phyloP scores from a whole-genome alignment of 2,113 vertebrate genomes.

The Pterophyllum scalare region DNA sequence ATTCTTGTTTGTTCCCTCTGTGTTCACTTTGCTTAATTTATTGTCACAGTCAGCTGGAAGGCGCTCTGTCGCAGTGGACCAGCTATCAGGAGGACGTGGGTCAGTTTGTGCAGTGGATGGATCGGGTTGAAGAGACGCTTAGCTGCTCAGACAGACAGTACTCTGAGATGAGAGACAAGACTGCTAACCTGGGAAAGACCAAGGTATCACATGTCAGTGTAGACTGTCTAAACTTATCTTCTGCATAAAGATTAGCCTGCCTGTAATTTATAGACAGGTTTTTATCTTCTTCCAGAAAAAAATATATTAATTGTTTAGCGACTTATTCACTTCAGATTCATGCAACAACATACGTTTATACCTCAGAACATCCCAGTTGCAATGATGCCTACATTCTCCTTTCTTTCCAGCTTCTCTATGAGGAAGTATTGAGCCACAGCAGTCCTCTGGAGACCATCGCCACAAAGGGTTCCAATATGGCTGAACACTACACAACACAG shows the following conservation, averaged over 20 bases:
- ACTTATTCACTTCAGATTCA: background rate
- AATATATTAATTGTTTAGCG: background rate
- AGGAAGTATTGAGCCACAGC: conserved; percentile 92
- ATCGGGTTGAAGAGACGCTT: conserved; percentile 87
- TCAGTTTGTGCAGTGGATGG: conserved; percentile 95
- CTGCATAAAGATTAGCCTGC: background rate
- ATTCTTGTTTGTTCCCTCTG: background rate
- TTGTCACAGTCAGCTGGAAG: conserved; percentile 91
- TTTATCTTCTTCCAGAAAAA: background rate
- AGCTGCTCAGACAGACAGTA: conserved; percentile 85
- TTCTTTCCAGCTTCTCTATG: conserved; percentile 88
- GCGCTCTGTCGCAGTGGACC: conserved; percentile 95
- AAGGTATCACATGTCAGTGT: conserved; percentile 80
- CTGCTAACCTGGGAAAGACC: conserved; percentile 88
- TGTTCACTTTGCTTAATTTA: background rate
- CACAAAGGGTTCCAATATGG: conserved; percentile 90
- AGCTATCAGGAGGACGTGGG: conserved; percentile 96
- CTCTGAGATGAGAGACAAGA: conserved; percentile 93
- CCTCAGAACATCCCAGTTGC: background rate
- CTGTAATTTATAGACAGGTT: background rate
- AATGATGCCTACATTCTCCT: conserved; percentile 19
- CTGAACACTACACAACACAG: conserved; percentile 89
- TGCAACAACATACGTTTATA: background rate
- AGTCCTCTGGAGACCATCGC: conserved; percentile 92
- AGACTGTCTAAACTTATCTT: background rate